These are phyloP conservation scores for Ceratina australensis DNA, from an alignment of 1,140 invertebrate species.

Conservation along the genomic window DNA sequence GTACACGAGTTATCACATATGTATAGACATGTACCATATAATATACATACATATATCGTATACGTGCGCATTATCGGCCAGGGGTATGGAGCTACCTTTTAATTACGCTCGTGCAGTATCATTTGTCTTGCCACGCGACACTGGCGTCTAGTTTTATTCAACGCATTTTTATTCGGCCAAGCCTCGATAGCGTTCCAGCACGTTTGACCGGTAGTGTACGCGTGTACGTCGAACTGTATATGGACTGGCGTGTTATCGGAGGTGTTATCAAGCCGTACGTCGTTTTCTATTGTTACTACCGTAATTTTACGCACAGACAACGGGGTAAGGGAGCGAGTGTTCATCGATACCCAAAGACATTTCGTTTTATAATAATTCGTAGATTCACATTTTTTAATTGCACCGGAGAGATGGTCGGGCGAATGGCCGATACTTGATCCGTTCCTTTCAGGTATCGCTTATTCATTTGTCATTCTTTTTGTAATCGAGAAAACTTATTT, in stretches of 20 bases:
- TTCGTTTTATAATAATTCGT: slow-evolving; percentile 10
- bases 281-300: slow-evolving; percentile 9
- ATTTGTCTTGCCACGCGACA: too few relatives aligned
- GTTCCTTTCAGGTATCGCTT: neutral
- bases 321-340: too few relatives aligned
- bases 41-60: slow-evolving; percentile 3
- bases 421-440: neutral
- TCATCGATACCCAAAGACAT: slow-evolving; percentile 17
- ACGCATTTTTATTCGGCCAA: too few relatives aligned
- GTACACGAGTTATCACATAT: slow-evolving; percentile 52
- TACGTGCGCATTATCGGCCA: too few relatives aligned
- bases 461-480: too few relatives aligned
- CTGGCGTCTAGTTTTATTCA: neutral
- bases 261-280: neutral
- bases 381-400: too few relatives aligned
- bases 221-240: neutral
- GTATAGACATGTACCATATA: slow-evolving; percentile 17
- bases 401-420: neutral
- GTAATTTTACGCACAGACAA: slow-evolving; percentile 12
- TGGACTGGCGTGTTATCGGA: neutral
- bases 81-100: too few relatives aligned
- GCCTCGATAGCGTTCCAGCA: too few relatives aligned
- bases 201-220: neutral
- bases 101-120: too few relatives aligned
- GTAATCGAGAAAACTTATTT: too few relatives aligned